Percentiles rank a stretch among this genome's conserved stretches.
phyloP scores from a whole-genome alignment of 2,888 invertebrate species.

The Rosalia funebris region DNA sequence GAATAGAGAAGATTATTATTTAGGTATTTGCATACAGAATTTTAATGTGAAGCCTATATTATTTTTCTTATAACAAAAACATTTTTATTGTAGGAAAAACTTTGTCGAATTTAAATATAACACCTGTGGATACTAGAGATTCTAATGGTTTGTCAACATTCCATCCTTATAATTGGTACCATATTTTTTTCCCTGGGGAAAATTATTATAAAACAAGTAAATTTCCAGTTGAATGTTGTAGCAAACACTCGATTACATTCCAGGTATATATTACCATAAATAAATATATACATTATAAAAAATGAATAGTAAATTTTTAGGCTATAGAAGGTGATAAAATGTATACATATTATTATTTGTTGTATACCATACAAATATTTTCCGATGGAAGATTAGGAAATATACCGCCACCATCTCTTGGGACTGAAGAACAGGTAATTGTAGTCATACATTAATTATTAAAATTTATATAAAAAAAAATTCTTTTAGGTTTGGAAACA shows the following conservation, averaged over 20 bases:
- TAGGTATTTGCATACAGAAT: constrained; percentile 59
- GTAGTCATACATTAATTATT: constrained; percentile 23
- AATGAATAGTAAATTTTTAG: constrained; percentile 50
- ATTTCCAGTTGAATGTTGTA: constrained; percentile 67
- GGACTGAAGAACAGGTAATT: constrained; percentile 61
- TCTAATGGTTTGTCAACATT: constrained; percentile 65
- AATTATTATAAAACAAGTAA: constrained; percentile 66
- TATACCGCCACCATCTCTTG: constrained; percentile 56
- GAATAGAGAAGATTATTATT: constrained; percentile 70
- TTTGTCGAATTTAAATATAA: constrained; percentile 64
- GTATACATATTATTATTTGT: constrained; percentile 66
- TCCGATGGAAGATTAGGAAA: constrained; percentile 63
- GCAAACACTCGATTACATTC: constrained; percentile 66
- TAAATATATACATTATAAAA: constrained; percentile 1
- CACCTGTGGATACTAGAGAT: constrained; percentile 67
- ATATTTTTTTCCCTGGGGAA: constrained; percentile 60
- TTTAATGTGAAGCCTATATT: constrained; percentile 7
- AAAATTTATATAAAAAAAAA: constrained; percentile 8
- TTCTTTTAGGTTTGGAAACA: constrained; percentile 64
- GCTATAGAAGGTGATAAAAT: constrained; percentile 66
- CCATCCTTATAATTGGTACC: constrained; percentile 65
- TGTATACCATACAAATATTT: constrained; percentile 67
- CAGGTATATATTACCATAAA: constrained; percentile 54
- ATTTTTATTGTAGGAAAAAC: constrained; percentile 64
- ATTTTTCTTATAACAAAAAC: not conserved